Base-by-base conservation (phyloP, 2,888 invertebrate species). In the Bembecia ichneumoniformis region DNA sequence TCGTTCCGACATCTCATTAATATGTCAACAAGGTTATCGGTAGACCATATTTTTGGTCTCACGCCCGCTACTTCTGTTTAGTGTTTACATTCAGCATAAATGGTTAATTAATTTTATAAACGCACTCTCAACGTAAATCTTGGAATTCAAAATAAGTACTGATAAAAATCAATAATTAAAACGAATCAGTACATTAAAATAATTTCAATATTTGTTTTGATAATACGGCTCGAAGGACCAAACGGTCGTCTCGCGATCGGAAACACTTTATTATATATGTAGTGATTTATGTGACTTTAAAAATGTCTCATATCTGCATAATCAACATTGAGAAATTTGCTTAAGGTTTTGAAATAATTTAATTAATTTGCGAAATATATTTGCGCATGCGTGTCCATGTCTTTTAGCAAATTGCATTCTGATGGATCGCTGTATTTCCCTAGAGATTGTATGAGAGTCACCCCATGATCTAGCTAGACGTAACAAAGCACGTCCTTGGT, bases 21-120 rank as follows among this genome's bases (percentile, higher is more conserved):
- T 72, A 71, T 79, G 80, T 84, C 83, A 82, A 74, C 80, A 66
- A 71, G 73, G 70, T 77, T 77, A 81, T 84, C 79, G 68, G 77
- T 77, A 71, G 60, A 72, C 65, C 68, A 69, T 71, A 68, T 69
- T 60, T 63, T 67, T 59, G 57, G 61, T 62, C 66, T 63, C 64
- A 16, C 59, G 58, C 60, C 28, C 55, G 57, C 53, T 58, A 11
- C 62, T 55, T 69, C 65, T 72, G 68, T 72, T 74, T 71, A 70
- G 65, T 72, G 68, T 72, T 74, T 71, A 70, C 62, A 59, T 63
- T 64, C 54, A 4, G 46, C 46, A 46, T 51, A 48, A 51, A 49
- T 46, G 49, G 47, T 51, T 35, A 46, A 49, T 35, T 43, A 51
- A 48, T 46, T 44, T 44, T 15, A 51, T 47, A 46, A 48, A 47